Conservation (phyloP, 2,888 invertebrate genomes). For the Harpagoxenus sublaevis region DNA sequence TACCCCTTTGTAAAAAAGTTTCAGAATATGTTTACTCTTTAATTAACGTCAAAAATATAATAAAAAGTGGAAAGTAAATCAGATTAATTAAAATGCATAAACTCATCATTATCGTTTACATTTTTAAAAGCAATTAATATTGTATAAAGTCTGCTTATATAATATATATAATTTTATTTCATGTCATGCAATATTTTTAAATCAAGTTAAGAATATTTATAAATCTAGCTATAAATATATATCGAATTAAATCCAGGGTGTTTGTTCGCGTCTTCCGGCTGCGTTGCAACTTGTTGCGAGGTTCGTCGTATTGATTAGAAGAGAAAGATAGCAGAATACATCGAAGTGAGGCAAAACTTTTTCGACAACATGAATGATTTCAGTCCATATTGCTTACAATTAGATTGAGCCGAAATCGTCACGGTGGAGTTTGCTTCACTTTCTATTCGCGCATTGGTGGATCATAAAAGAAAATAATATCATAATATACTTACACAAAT, state of each 20-base stretch:
- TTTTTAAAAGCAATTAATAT: background rate
- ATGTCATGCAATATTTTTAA: background rate
- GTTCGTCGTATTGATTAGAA: slow-evolving; percentile 79
- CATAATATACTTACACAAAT: background rate
- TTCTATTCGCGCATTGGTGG: slow-evolving; percentile 60
- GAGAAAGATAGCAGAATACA: slow-evolving; percentile 60
- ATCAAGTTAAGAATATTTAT: background rate
- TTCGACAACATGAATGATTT: slow-evolving; percentile 80
- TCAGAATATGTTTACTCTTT: background rate
- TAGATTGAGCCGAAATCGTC: slow-evolving; percentile 79
- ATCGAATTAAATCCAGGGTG: background rate
- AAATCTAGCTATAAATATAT: background rate
- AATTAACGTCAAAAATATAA: background rate
- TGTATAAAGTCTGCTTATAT: background rate
- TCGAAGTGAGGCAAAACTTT: slow-evolving; percentile 69
- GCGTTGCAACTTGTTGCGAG: slow-evolving; percentile 81
- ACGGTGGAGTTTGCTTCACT: slow-evolving; percentile 67
- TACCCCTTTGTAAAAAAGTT: background rate
- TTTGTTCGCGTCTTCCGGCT: slow-evolving; percentile 43
- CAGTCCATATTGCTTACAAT: slow-evolving; percentile 67
- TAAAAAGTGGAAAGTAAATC: background rate
- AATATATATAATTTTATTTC: slow-evolving; percentile 18
- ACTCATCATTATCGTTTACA: background rate
- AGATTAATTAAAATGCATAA: background rate
- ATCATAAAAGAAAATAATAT: background rate